These are phyloP conservation scores for Arctia plantaginis DNA, from an alignment of 2,888 invertebrate species.

Conservation along the genomic window DNA sequence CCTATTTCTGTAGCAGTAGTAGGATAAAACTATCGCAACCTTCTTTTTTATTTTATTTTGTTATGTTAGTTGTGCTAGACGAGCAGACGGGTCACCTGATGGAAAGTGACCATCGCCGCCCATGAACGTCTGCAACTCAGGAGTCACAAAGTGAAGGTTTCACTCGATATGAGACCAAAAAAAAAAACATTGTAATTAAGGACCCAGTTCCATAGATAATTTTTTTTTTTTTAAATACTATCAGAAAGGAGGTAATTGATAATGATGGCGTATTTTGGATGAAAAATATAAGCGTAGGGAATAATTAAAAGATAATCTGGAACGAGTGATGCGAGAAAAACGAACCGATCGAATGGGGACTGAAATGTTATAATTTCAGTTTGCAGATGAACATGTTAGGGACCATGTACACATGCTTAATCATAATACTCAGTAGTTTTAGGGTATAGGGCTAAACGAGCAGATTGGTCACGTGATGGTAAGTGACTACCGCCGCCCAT, in stretches of 20 bases:
- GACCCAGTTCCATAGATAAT: background rate
- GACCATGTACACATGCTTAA: conserved; percentile 13
- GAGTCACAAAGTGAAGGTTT: too few species aligned
- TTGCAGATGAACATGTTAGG: conserved; percentile 38
- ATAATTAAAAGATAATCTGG: conserved; percentile 61
- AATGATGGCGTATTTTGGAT: conserved; percentile 30
- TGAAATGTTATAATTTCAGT: conserved; percentile 53
- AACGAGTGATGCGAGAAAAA: conserved; percentile 50
- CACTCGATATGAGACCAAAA: background rate
- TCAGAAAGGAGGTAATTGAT: conserved; percentile 13
- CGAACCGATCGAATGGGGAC: conserved; percentile 48
- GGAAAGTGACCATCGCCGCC: too few species aligned
- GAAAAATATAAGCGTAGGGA: conserved; percentile 44
- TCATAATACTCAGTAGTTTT: too few species aligned
- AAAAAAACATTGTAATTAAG: background rate
- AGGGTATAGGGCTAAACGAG: too few species aligned
- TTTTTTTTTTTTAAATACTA: conserved; percentile 1
- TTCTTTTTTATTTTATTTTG: too few species aligned
- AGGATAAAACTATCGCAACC: too few species aligned
- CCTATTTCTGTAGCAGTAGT: too few species aligned
- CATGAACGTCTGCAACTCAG: too few species aligned
- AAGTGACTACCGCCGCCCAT: too few species aligned
- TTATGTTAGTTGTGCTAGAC: too few species aligned
- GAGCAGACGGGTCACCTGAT: too few species aligned
- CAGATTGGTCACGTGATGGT: too few species aligned